Evolutionary conservation across 2,797 vertebrate species (phyloP).

Genomic region (Euphonia xanthogaster): DNA sequence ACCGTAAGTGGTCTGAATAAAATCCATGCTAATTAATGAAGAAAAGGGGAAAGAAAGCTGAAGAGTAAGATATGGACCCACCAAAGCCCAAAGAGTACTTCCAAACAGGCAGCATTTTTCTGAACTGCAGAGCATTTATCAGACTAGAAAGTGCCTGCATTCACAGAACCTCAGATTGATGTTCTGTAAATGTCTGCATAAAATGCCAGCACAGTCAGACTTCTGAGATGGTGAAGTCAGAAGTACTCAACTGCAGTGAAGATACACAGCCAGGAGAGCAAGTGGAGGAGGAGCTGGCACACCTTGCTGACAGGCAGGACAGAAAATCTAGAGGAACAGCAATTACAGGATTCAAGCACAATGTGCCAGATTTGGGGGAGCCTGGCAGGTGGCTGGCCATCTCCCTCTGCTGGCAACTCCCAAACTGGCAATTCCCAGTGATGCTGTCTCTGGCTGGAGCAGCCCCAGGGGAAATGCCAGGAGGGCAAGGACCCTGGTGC

Average conservation of each 20-base stretch:
- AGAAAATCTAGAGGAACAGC: background rate
- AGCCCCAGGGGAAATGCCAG: background rate
- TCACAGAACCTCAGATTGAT: background rate
- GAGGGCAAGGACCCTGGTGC: background rate
- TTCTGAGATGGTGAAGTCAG: background rate
- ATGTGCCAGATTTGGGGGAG: background rate
- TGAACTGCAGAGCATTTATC: background rate
- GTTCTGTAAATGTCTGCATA: background rate
- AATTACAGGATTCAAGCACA: background rate
- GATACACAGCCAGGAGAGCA: background rate
- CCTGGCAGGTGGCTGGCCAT: background rate
- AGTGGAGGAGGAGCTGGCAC: background rate
- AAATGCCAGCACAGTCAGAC: background rate
- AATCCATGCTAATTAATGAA: background rate
- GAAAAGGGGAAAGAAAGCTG: background rate
- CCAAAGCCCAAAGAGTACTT: background rate
- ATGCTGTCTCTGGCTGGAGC: background rate
- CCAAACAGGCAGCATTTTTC: background rate
- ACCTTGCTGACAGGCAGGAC: background rate
- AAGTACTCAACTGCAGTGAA: background rate
- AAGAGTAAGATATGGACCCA: background rate
- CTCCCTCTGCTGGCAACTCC: conserved; percentile 40
- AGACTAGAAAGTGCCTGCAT: background rate
- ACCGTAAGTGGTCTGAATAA: background rate
- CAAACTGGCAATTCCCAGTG: background rate